These are phyloP conservation scores for Phoebastria nigripes DNA, from an alignment of 2,797 vertebrate genomes.

Conservation along the genomic window DNA sequence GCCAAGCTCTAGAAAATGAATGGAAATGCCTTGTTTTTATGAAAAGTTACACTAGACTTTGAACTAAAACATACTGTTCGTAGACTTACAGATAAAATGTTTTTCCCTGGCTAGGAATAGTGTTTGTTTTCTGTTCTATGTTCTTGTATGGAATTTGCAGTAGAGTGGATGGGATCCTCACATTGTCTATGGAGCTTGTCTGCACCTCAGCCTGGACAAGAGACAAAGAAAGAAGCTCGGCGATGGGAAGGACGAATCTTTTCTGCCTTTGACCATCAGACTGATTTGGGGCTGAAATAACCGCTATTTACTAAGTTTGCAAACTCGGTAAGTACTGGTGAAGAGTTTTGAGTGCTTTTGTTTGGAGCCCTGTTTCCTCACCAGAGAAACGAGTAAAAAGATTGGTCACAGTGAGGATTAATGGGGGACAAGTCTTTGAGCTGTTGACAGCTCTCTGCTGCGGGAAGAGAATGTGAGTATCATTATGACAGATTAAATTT, in stretches of 20 bases:
- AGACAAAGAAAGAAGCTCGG: neutral
- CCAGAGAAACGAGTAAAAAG: neutral
- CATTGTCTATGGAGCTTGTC: neutral
- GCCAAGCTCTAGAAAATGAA: neutral
- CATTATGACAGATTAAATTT: neutral
- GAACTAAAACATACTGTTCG: neutral
- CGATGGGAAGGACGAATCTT: neutral
- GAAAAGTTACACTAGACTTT: neutral
- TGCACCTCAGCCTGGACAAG: neutral
- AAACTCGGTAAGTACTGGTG: fast-evolving
- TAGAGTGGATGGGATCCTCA: neutral
- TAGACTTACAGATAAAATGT: neutral
- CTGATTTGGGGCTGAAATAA: neutral
- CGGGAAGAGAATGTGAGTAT: neutral
- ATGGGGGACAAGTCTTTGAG: neutral
- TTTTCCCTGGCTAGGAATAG: neutral
- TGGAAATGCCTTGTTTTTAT: fast-evolving
- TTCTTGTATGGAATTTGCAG: neutral
- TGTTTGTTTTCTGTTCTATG: neutral
- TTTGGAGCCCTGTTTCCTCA: neutral
- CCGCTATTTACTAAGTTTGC: neutral
- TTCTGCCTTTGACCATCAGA: neutral
- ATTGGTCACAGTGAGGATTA: neutral
- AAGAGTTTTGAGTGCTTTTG: neutral
- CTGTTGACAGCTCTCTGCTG: neutral